phyloP scores from a whole-genome alignment of 1,140 invertebrate species.

The Harpegnathos saltator region DNA sequence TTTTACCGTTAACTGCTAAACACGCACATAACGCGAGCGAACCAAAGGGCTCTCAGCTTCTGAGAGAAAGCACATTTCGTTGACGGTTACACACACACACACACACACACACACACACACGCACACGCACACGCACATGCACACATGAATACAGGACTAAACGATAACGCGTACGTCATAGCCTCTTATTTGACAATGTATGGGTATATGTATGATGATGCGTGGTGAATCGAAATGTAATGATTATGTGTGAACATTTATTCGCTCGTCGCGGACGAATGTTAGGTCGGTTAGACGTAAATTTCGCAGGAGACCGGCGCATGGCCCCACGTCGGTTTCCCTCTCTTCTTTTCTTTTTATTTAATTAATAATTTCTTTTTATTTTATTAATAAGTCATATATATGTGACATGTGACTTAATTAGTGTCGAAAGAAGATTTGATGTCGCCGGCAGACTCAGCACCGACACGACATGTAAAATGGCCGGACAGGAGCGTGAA shows the following conservation, averaged over 20 bases:
- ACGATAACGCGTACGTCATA: not conserved
- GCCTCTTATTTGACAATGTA: not conserved
- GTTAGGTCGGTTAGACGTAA: not conserved
- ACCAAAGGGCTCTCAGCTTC: slow-evolving; percentile 44
- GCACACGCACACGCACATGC: not conserved
- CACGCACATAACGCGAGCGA: not conserved
- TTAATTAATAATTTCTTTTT: not conserved
- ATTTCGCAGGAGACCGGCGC: not conserved
- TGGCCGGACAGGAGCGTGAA: too few relatives aligned
- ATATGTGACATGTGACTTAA: too few relatives aligned
- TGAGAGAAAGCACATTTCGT: slow-evolving; percentile 25
- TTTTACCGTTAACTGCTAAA: slow-evolving; percentile 34
- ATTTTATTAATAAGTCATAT: not conserved
- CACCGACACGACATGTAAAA: too few relatives aligned
- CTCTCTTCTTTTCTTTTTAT: not conserved
- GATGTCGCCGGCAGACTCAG: too few relatives aligned
- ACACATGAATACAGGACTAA: not conserved
- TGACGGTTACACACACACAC: not conserved
- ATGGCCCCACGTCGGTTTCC: not conserved
- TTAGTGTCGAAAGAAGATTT: too few relatives aligned
- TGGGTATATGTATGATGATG: slow-evolving; percentile 19
- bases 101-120: not conserved
- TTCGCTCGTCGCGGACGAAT: not conserved
- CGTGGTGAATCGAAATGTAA: slow-evolving; percentile 16
- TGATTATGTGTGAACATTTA: not conserved